These are phyloP conservation scores for Nannospalax galili DNA, from an alignment of 2,113 vertebrate genomes.

Conservation along the genomic window DNA sequence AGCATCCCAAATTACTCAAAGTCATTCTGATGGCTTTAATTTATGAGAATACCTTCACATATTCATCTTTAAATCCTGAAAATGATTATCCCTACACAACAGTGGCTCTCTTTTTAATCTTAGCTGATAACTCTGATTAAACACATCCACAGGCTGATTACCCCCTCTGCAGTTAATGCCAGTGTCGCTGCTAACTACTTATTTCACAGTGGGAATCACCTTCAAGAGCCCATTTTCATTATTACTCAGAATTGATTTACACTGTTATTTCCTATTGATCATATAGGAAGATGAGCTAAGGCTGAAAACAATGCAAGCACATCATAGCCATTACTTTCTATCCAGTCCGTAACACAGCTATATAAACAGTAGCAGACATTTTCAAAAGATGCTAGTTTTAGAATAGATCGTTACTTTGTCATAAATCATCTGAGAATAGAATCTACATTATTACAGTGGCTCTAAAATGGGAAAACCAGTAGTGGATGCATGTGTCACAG, in stretches of 20 bases:
- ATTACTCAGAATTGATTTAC: constrained; percentile 83
- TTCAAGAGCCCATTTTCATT: constrained; percentile 83
- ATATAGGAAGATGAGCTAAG: constrained; percentile 53
- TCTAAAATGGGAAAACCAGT: background rate
- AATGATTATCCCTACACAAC: constrained; percentile 75
- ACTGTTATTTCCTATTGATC: constrained; percentile 77
- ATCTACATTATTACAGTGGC: background rate
- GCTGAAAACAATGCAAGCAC: constrained; percentile 61
- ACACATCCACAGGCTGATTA: constrained; percentile 83
- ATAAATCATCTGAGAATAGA: background rate
- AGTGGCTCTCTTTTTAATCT: constrained; percentile 82
- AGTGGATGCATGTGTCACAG: background rate
- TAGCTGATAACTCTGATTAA: constrained; percentile 87
- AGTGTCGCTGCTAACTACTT: constrained; percentile 84
- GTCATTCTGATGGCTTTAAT: constrained; percentile 65
- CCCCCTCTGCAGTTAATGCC: constrained; percentile 81
- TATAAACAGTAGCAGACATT: background rate
- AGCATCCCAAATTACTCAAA: constrained; percentile 79
- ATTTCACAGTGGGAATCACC: constrained; percentile 84
- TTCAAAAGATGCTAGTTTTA: constrained; percentile 14
- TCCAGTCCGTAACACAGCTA: background rate
- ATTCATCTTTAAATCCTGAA: constrained; percentile 74
- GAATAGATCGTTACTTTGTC: background rate
- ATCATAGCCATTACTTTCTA: constrained; percentile 26
- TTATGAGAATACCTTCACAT: constrained; percentile 78